A percentile compares a stretch with the other conserved stretches of the same genome.
Conservation (phyloP, 2,797 vertebrate genomes). For the Lerista edwardsae region DNA sequence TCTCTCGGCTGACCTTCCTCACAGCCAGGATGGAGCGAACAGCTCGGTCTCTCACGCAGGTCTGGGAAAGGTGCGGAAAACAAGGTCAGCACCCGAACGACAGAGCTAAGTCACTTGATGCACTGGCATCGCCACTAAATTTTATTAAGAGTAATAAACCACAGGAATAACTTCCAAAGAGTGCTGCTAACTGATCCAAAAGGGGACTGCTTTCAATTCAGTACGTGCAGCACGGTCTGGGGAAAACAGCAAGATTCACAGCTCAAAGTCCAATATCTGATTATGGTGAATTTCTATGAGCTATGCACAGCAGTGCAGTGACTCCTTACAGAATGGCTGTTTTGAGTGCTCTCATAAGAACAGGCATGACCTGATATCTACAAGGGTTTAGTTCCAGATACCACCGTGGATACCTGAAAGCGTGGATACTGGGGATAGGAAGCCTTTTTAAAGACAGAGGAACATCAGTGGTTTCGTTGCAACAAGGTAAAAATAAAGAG, state of each 20-base stretch:
- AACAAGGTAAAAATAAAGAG: too few species aligned
- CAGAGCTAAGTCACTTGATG: background rate
- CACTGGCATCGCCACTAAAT: rapidly evolving
- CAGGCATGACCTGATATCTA: too few species aligned
- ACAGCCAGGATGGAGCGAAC: constrained; percentile 93
- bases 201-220: background rate
- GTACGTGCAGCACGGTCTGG: background rate
- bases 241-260: background rate
- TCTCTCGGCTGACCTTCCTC: constrained; percentile 85
- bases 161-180: background rate
- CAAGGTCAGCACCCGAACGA: background rate
- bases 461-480: too few species aligned
- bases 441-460: too few species aligned
- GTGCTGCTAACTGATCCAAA: background rate
- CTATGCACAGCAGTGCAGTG: too few species aligned
- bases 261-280: background rate
- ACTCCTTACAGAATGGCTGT: background rate
- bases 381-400: too few species aligned
- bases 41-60: constrained; percentile 90
- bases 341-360: background rate
- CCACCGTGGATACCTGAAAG: too few species aligned
- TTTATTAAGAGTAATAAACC: background rate
- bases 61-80: constrained; percentile 74
- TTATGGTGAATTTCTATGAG: background rate
- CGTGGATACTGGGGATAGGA: too few species aligned